phyloP scores from a whole-genome alignment of 2,797 vertebrate species.

The Phalanger gymnotis region DNA sequence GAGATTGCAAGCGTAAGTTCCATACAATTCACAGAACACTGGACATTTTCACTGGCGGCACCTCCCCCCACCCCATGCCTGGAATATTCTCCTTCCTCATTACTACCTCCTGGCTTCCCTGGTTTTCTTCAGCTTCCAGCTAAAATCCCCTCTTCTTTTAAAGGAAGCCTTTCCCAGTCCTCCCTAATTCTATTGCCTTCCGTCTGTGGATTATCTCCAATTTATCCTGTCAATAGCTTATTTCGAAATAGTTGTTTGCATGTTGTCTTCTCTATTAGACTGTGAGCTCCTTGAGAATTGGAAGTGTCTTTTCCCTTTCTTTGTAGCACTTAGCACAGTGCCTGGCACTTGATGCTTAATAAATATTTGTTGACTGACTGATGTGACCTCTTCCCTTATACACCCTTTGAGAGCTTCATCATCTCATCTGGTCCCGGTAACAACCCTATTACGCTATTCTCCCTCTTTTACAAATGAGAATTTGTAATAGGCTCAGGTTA shows the following conservation, averaged over 20 bases:
- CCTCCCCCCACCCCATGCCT: no score
- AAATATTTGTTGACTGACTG: background rate
- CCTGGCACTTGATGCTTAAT: background rate
- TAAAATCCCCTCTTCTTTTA: background rate
- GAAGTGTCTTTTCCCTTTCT: background rate
- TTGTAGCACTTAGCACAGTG: background rate
- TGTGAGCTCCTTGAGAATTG: background rate
- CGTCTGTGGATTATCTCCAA: background rate
- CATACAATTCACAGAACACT: background rate
- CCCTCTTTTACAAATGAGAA: background rate
- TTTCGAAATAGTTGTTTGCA: background rate
- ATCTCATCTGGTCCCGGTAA: background rate
- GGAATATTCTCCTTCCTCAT: background rate
- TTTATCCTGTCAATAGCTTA: background rate
- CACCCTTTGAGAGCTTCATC: background rate
- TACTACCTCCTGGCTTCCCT: background rate
- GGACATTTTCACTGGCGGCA: background rate
- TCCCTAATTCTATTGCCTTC: background rate
- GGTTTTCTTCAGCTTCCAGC: background rate
- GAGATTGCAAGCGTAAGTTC: background rate
- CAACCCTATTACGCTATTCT: background rate
- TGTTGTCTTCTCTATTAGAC: background rate
- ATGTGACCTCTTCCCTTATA: background rate
- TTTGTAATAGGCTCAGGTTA: no score
- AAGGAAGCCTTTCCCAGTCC: background rate